A percentile compares a stretch with the other conserved stretches of the same genome.
Conservation (phyloP, 2,797 vertebrate species). For the Myotis pilosus region DNA sequence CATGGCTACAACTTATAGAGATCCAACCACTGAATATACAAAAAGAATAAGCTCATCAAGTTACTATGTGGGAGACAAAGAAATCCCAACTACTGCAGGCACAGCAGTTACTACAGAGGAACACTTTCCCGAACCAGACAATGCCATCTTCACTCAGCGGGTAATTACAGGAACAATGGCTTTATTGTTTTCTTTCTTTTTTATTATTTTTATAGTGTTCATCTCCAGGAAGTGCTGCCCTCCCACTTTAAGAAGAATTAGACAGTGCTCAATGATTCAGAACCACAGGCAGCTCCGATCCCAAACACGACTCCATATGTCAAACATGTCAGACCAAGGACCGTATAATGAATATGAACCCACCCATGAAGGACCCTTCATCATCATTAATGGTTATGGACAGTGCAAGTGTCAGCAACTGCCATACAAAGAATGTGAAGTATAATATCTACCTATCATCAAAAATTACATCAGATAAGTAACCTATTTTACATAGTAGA, state of each 20-base stretch:
- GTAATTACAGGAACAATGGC: constrained; percentile 99
- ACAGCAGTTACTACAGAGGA: constrained; percentile 90
- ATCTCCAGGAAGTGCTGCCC: constrained; percentile 99
- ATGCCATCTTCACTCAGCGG: constrained; percentile 96
- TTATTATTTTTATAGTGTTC: constrained; percentile 99
- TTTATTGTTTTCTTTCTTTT: constrained; percentile 99
- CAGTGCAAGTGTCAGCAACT: constrained; percentile 99
- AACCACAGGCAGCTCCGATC: constrained; percentile 98
- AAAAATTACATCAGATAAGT: constrained; percentile 84
- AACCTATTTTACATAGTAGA: constrained; percentile 86
- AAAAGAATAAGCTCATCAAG: constrained; percentile 95
- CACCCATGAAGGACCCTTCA: constrained; percentile 97
- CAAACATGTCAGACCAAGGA: constrained; percentile 97
- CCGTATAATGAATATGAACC: constrained; percentile 98
- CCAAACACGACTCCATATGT: constrained; percentile 98
- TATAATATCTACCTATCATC: constrained; percentile 88
- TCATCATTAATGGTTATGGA: constrained; percentile 99
- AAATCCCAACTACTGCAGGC: constrained; percentile 95
- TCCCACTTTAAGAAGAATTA: constrained; percentile 96
- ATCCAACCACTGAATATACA: constrained; percentile 93
- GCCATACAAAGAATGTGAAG: constrained; percentile 99
- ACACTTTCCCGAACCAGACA: constrained; percentile 93
- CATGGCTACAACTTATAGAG: constrained; percentile 87
- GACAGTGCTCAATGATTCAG: constrained; percentile 98
- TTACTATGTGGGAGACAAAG: constrained; percentile 96